These are phyloP conservation scores for Aricia agestis DNA, from an alignment of 1,140 invertebrate species.

Conservation along the genomic window DNA sequence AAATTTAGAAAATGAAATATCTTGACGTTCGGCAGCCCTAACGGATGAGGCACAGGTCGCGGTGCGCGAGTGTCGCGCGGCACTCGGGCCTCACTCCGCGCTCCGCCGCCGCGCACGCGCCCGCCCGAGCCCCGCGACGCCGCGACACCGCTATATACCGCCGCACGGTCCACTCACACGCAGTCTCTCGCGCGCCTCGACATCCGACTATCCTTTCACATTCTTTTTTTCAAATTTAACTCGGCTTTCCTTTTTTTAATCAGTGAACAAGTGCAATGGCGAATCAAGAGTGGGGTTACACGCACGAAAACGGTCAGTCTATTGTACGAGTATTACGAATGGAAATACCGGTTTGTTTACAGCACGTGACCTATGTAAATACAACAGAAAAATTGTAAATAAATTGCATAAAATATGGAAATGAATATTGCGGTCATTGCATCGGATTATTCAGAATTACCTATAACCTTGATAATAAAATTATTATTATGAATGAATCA, in stretches of 20 bases:
- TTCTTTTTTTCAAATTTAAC: constrained; percentile 43
- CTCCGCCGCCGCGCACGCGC: constrained; percentile 38
- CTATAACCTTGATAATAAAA: not conserved
- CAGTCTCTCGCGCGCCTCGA: constrained; percentile 46
- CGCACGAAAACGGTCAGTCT: constrained; percentile 71
- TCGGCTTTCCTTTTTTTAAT: constrained; percentile 41
- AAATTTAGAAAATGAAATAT: not conserved
- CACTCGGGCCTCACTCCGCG: constrained; percentile 35
- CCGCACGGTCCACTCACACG: constrained; percentile 55
- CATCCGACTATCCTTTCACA: constrained; percentile 57
- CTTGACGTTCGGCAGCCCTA: not conserved
- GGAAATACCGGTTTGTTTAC: constrained; percentile 69
- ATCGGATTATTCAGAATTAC: not conserved
- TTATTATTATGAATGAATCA: constrained; percentile 9
- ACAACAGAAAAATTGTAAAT: not conserved
- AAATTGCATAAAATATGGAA: constrained; percentile 5
- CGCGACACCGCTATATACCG: constrained; percentile 21
- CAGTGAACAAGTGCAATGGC: constrained; percentile 51
- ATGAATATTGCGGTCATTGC: not conserved
- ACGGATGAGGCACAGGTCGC: constrained; percentile 10
- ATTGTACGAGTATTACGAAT: constrained; percentile 29
- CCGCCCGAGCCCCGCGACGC: constrained; percentile 33
- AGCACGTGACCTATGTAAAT: constrained; percentile 52
- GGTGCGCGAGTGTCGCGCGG: constrained; percentile 35
- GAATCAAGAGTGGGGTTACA: constrained; percentile 71